Evolutionary conservation across 2,888 invertebrate genomes (phyloP).

Genomic region (Hoplodrina blanda): DNA sequence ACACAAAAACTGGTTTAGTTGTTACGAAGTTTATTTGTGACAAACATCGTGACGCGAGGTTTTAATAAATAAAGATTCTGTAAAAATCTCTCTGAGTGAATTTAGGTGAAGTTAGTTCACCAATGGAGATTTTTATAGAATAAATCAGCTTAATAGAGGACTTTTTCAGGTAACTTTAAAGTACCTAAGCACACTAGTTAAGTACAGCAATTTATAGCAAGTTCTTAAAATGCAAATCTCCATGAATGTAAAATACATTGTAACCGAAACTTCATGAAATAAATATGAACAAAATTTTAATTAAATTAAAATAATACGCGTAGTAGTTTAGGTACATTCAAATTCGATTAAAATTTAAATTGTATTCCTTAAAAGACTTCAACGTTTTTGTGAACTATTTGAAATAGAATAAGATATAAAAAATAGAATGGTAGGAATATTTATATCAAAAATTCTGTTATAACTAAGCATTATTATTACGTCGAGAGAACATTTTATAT

Average conservation of each 20-base stretch:
- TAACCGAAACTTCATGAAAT: slow-evolving; percentile 27
- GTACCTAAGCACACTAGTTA: not conserved
- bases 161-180: no score
- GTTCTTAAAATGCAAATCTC: slow-evolving; percentile 26
- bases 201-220: slow-evolving; percentile 11
- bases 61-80: no score
- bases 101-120: no score
- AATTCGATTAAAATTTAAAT: slow-evolving; percentile 46
- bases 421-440: not conserved
- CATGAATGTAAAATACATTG: slow-evolving; percentile 36
- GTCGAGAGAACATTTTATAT: no score
- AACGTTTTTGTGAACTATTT: slow-evolving; percentile 11
- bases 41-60: no score
- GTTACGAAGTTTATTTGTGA: no score
- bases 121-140: no score
- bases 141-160: no score
- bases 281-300: slow-evolving; percentile 37
- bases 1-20: no score
- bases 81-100: no score
- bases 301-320: slow-evolving; percentile 36
- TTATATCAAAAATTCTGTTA: not conserved
- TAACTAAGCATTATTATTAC: not conserved
- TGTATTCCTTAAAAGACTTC: slow-evolving; percentile 7
- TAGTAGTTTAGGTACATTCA: slow-evolving; percentile 36
- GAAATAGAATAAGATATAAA: not conserved